Evolutionary conservation across 2,113 vertebrate genomes (phyloP), one percentile per base, ranked within the genome.

Genomic region (Fukomys damarensis): DNA sequence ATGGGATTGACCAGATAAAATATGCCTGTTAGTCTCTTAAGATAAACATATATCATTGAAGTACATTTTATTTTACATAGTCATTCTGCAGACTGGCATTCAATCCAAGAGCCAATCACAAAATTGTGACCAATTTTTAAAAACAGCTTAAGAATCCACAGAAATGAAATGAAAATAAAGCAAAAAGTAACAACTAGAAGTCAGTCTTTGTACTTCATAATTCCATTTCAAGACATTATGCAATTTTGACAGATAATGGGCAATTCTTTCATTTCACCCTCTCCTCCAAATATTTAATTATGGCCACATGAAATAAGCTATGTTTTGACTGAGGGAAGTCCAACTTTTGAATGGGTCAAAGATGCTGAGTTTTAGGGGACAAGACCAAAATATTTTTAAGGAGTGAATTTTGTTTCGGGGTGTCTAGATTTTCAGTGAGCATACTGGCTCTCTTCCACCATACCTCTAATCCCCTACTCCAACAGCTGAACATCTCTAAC

Each of bases 271-370:
- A 90, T 92, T 49, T 56, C n/a, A 38, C 26, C 7, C 26, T 1
- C 17, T 72, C 66, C 16, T 30, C n/a, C 41, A 79, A 52, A 81
- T 94, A 94, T 92, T 96, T 96, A 97, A 95, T 96, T 94, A 94
- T 70, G 68, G n/a, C 87, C 86, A 86, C 43, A 93, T 93, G 94
- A 88, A 94, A 86, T 90, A 81, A 96, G n/a, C 91, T 82, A 28
- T 95, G 68, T 32, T 93, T 95, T 88, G 77, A 94, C 13, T 97
- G 91, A 98, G 96, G 63, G 30, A 30, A 94, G 43, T 95, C 93
- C 94, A 97, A 77, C n/a, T 88, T 97, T 56, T n/a, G 89, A 95
- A 95, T 93, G 61, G 59, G 89, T 95, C 66, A 96, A 97, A 96
- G 72, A 93, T 95, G 96, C 66, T 86, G 43, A 89, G 91, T 82